These are phyloP conservation scores for Sarcophaga rosellei DNA, from an alignment of 2,888 invertebrate species.

Conservation along the genomic window DNA sequence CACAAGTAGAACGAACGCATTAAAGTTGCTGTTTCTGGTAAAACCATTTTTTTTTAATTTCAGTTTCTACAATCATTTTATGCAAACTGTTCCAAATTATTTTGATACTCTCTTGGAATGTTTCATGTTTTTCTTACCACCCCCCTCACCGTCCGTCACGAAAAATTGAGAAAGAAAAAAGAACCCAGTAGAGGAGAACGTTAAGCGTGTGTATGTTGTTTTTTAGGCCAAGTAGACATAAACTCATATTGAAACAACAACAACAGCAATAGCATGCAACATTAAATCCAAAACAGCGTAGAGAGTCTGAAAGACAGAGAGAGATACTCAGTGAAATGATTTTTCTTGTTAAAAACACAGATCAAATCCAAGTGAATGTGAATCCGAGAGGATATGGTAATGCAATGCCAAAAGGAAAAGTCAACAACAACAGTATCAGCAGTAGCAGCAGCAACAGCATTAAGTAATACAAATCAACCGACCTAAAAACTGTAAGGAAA, in stretches of 20 bases:
- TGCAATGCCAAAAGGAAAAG: constrained; percentile 18
- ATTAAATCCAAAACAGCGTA: background rate
- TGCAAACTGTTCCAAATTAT: constrained; percentile 60
- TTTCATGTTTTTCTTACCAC: too few species aligned
- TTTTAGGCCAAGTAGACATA: constrained; percentile 65
- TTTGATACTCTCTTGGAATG: background rate
- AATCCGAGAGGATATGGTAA: background rate
- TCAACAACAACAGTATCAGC: background rate
- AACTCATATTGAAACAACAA: constrained; percentile 47
- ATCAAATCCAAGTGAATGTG: background rate
- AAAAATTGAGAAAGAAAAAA: too few species aligned
- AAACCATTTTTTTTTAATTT: background rate
- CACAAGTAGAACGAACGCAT: constrained; percentile 56
- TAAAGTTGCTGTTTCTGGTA: constrained; percentile 4
- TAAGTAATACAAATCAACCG: constrained; percentile 58
- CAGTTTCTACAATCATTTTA: constrained; percentile 37
- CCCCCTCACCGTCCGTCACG: fast-evolving
- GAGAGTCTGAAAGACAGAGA: too few species aligned
- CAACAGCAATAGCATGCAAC: background rate
- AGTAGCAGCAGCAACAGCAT: background rate
- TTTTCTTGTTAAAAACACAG: background rate
- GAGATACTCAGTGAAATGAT: background rate
- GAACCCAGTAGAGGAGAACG: background rate
- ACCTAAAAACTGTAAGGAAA: constrained; percentile 55
- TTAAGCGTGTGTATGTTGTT: background rate